Percentiles rank a stretch among this genome's conserved stretches.
These are phyloP conservation scores for Epizoanthus stellaris DNA, from an alignment of 92 coral and sea anemone species.

Conservation along the genomic window DNA sequence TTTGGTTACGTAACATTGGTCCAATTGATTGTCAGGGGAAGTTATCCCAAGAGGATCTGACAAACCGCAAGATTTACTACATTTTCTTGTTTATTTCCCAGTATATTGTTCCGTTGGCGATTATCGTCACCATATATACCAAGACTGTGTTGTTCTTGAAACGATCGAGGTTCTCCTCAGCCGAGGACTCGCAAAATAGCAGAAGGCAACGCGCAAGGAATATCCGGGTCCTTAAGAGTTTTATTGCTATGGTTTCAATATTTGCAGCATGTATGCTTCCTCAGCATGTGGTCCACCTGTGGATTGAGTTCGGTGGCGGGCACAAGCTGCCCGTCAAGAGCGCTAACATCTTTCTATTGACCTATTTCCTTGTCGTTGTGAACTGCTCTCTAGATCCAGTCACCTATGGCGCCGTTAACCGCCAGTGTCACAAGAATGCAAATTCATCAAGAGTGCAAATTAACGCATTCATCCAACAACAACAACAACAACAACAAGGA, in stretches of 20 bases:
- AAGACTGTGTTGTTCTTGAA: background rate
- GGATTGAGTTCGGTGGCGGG: background rate
- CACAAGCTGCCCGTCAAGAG: background rate
- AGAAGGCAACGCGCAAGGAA: background rate
- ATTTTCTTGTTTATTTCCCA: background rate
- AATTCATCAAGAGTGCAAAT: too few relatives aligned
- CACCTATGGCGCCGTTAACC: background rate
- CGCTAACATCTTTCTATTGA: constrained; percentile 2
- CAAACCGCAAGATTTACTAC: background rate
- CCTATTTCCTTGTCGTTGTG: constrained; percentile 7
- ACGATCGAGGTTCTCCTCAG: background rate
- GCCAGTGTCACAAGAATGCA: background rate
- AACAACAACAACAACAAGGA: too few relatives aligned
- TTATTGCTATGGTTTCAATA: background rate
- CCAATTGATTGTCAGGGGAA: constrained; percentile 1
- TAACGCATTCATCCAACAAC: too few relatives aligned
- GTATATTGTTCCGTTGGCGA: background rate
- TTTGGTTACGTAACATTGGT: background rate
- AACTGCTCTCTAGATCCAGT: constrained; percentile 3
- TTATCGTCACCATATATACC: background rate
- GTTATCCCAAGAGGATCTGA: background rate
- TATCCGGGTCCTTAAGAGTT: background rate
- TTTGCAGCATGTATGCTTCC: constrained; percentile 18
- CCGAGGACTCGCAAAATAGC: background rate
- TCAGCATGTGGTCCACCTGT: constrained; percentile 18